Base-by-base conservation (phyloP, 2,797 vertebrate species). In the Natrix natrix region DNA sequence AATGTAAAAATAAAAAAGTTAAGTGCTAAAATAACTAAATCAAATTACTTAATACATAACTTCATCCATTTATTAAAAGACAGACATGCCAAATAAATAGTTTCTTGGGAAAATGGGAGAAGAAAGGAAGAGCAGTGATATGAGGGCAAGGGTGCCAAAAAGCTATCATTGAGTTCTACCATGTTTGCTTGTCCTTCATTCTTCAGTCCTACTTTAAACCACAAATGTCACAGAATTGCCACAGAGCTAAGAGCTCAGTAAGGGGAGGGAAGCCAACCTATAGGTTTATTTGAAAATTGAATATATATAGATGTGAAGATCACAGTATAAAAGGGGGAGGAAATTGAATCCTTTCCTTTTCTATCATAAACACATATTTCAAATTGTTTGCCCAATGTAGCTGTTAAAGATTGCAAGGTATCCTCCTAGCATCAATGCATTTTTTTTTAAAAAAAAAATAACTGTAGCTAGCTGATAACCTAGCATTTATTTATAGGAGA, bases 41-140 rank as follows among this genome's bases (percentile, higher is more conserved):
- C 86, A 91, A 91, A 3, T 6, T 86, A 94, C 61, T 28, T 28
- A 32, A 55, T 69, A 92, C 86, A 86, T 16, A 87, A 0, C 3
- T 57, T 86, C 89, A 63, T 83, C 17, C 86, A 24, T 0, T 86
- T 57, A 87, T 87, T 87, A 90, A 90, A 56, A 43, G 69, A 11
- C 56, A 66, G 86, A 24, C 91, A 93, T 61, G 88, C 88, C 59
- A 59, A 88, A 69, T 48, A 93, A 93, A 22, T n/a, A 87, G 63
- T 59, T 59, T 7, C 57, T 54, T n/a, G 83, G 59, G 91, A 48
- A 86, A 0, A n/a, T 93, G 3, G 52, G 83, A 56, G 55, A 78
- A 63, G 59, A 69, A 61, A 0, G 90, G 55, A 7, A 55, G 0
- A 28, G 5, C 55, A 7, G 5, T 61, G 59, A 83, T 3, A 20